Base-by-base conservation (phyloP, 2,113 vertebrate species). In the Camelus dromedarius region DNA sequence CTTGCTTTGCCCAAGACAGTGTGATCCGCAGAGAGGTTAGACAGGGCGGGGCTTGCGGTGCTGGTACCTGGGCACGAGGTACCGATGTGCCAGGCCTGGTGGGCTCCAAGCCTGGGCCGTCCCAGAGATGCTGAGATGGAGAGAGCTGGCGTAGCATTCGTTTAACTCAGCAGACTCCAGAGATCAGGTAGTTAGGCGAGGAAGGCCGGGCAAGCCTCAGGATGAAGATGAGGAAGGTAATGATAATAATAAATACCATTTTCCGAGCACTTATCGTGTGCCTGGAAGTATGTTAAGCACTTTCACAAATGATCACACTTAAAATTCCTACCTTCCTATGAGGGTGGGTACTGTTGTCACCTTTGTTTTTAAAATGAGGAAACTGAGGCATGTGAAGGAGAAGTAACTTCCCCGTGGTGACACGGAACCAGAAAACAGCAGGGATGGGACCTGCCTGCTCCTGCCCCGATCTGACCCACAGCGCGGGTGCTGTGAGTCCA, bases 341-440 rank as follows among this genome's bases (percentile, higher is more conserved):
- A 42, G 30, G 20, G 24, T 14, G 0, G 67, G 26, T 52, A 52
- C 75, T 46, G 26, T 75, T n/a, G 42, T n/a, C 75, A 42, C 75
- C 79, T 22, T 88, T 81, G 15, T 58, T 87, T 90, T 73, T 54
- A 82, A 89, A 91, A 86, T 16, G 30, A 95, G 77, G 54, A 66
- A 85, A 83, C 16, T 16, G 66, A 70, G 92, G 76, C 20, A 54
- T 1, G 0, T 56, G 64, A 28, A 85, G 6, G 12, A 48, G 60
- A 80, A 86, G 42, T 77, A 48, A 67, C n/a, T 73, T 69, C 13
- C 35, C n/a, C 38, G 52, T 14, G 15, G 48, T 42, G 76, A 77
- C 56, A 42, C 5, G 30, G 48, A 46, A n/a, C 50, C 73, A 26
- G n/a, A 77, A 19, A 87, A 32, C 26, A 4, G 9, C 18, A 10